Evolutionary conservation across 2,888 invertebrate genomes (phyloP), one percentile per base, ranked within the genome.

Genomic region (Aethes cnicana): DNA sequence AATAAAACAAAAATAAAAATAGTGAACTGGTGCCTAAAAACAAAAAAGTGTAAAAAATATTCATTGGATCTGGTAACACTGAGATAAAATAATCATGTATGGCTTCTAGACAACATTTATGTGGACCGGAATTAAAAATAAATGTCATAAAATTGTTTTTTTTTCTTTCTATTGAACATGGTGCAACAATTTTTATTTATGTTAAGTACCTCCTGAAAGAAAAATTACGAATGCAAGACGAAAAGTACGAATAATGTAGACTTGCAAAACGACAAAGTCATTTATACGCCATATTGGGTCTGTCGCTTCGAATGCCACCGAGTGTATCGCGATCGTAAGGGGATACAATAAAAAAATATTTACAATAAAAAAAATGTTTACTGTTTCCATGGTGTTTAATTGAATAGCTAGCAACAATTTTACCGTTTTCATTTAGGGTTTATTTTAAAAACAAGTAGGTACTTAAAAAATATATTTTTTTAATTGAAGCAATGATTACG

Each of bases 361-460:
- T 86, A 86, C 85, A 87, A 84, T 86, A 86, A 86, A 86, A 84
- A 88, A 86, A 84, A 88, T 86, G 87, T 88, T 88, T 87, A 88
- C 85, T 87, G 88, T 88, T 88, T 66, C 64, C 70, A 70, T 66
- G 71, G 52, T 72, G 52, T 86, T 82, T 86, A 66, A 79, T 82
- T 84, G 68, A 32, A 5, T 12, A n/a, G 9, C 2, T 3, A 32
- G 16, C 25, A n/a, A n/a, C n/a, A n/a, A n/a, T n/a, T n/a, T n/a
- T n/a, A n/a, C n/a, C n/a, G n/a, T n/a, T n/a, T 11, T 1, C 11
- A 1, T 18, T 1, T 11, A 35, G 20, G 4, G 18, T 11, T 12
- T 7, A 36, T 21, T 1, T 3, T 14, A 14, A 30, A 14, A 30
- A 12, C 30, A 12, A 14, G 12, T 14, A 14, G 14, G 3, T 7